Conservation (phyloP, 2,888 invertebrate species). For the Trichopoda pennipes region DNA sequence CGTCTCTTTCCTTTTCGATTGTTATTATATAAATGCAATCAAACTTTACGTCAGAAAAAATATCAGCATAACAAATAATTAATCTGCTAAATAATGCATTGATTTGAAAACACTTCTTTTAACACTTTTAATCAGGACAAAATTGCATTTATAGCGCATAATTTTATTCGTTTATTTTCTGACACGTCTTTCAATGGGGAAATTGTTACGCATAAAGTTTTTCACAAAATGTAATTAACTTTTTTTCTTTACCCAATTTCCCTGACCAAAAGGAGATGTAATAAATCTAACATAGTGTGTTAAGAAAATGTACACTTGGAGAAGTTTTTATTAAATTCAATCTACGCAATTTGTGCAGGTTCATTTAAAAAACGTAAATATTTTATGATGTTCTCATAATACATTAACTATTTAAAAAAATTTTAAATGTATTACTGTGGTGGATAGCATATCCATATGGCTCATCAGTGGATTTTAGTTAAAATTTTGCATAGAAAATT, state of each 20-base stretch:
- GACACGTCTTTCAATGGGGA: slow-evolving; percentile 41
- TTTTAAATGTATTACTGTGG: too few relatives aligned
- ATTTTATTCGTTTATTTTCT: neutral
- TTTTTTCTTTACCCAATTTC: slow-evolving; percentile 35
- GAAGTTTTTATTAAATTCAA: too few relatives aligned
- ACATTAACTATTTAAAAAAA: too few relatives aligned
- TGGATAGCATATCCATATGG: too few relatives aligned
- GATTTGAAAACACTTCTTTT: neutral
- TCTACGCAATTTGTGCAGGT: too few relatives aligned
- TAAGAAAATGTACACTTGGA: neutral
- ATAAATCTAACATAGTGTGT: neutral
- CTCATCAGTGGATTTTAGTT: too few relatives aligned
- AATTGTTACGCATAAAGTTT: slow-evolving; percentile 26
- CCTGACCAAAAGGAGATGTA: neutral
- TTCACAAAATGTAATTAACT: slow-evolving; percentile 25
- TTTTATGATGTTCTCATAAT: too few relatives aligned
- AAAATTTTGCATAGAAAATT: too few relatives aligned
- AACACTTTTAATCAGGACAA: neutral
- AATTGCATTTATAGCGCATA: slow-evolving; percentile 20
- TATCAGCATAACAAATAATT: neutral
- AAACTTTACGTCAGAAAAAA: neutral
- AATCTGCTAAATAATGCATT: neutral
- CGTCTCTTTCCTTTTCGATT: too few relatives aligned
- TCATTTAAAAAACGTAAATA: too few relatives aligned
- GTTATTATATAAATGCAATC: neutral